These are phyloP conservation scores for Embiotoca jacksoni DNA, from an alignment of 2,113 vertebrate species.

Conservation along the genomic window DNA sequence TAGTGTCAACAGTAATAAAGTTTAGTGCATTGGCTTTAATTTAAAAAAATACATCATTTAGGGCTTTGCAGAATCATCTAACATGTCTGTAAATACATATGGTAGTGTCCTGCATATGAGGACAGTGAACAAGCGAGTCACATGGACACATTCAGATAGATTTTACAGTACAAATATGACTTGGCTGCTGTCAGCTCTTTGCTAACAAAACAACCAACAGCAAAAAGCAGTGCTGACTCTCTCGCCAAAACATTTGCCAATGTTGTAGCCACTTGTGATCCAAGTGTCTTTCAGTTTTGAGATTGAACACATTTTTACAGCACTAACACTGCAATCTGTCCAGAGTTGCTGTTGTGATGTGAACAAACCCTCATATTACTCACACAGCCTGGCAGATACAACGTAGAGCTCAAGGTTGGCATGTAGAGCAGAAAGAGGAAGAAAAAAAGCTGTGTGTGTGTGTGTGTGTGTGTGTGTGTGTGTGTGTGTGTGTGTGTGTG, in stretches of 20 bases:
- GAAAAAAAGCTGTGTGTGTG: background rate
- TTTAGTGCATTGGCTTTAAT: background rate
- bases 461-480: background rate
- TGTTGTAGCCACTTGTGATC: constrained; percentile 15
- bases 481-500: background rate
- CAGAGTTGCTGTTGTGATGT: constrained; percentile 1
- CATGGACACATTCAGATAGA: constrained; percentile 3
- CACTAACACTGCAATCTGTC: constrained; percentile 18
- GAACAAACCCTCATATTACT: constrained; percentile 18
- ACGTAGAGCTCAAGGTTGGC: constrained; percentile 5
- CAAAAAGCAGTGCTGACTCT: background rate
- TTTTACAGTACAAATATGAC: constrained; percentile 3
- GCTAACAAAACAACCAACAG: background rate
- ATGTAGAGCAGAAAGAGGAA: background rate
- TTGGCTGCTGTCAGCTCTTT: background rate
- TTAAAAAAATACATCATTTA: background rate
- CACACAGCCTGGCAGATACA: constrained; percentile 15
- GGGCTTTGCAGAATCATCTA: background rate
- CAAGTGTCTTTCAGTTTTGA: constrained; percentile 1
- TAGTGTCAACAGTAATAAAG: background rate
- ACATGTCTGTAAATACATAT: background rate
- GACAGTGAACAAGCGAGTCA: background rate
- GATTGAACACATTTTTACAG: constrained; percentile 1
- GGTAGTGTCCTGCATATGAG: too few species aligned
- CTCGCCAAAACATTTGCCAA: background rate